phyloP scores from a whole-genome alignment of 2,888 invertebrate genomes.

The Lydus trimaculatus region DNA sequence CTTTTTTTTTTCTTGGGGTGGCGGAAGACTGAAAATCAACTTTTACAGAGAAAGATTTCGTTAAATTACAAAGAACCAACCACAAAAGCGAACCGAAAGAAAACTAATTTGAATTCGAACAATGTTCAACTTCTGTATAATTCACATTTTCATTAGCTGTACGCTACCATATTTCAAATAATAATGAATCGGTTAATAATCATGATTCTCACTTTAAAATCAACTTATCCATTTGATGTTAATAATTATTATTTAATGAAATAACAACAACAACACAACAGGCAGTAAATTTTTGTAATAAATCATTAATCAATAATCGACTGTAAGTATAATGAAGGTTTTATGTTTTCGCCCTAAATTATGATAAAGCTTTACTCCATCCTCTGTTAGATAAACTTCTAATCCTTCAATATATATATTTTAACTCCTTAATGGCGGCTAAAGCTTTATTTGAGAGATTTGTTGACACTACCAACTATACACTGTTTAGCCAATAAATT shows the following conservation, averaged over 20 bases:
- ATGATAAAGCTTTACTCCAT: not conserved
- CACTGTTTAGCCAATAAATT: not conserved
- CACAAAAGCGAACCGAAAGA: not conserved
- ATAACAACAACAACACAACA: too few relatives aligned
- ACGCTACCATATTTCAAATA: not conserved
- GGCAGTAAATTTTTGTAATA: too few relatives aligned
- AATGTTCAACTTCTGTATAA: constrained; percentile 1
- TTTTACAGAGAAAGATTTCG: not conserved
- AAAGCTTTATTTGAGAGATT: not conserved
- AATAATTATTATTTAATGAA: not conserved
- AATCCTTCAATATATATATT: not conserved
- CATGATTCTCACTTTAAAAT: not conserved
- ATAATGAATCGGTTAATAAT: not conserved
- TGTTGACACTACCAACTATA: not conserved
- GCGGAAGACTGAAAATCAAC: not conserved
- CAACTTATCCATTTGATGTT: not conserved
- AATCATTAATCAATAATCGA: not conserved
- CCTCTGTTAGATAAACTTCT: not conserved
- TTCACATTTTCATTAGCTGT: constrained; percentile 2
- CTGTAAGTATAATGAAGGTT: too few relatives aligned
- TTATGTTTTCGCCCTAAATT: not conserved
- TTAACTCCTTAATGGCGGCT: not conserved
- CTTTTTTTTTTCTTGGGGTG: too few relatives aligned
- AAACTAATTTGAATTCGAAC: constrained; percentile 3
- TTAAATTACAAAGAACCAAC: not conserved